Conservation (phyloP, 1,140 invertebrate species). For the Hormaphis cornu region DNA sequence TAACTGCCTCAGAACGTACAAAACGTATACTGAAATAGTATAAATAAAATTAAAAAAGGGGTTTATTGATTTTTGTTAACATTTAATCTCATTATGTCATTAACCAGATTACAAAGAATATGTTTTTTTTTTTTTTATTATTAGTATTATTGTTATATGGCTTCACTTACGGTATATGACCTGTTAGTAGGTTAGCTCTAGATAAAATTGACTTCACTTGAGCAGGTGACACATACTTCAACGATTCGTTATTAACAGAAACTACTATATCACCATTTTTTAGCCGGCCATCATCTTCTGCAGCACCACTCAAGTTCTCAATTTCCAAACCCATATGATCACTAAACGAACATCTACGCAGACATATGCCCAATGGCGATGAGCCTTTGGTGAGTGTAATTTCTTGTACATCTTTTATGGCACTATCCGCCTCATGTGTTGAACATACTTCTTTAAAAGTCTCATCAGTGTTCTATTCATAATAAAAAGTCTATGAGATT, state of each 20-base stretch:
- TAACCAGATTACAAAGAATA: conserved; percentile 16
- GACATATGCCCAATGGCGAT: conserved; percentile 18
- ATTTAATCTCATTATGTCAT: conserved; percentile 6
- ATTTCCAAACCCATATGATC: conserved; percentile 16
- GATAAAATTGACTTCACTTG: conserved; percentile 24
- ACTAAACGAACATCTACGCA: conserved; percentile 18
- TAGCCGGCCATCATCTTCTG: neutral
- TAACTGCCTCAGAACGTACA: conserved; percentile 6
- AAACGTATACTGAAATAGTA: conserved; percentile 17
- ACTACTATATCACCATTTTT: conserved; percentile 10
- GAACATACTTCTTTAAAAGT: neutral
- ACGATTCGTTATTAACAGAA: conserved; percentile 20
- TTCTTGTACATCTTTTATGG: neutral
- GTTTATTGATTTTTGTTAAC: conserved; percentile 3
- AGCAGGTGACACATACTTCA: conserved; percentile 22
- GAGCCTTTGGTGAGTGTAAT: conserved; percentile 7
- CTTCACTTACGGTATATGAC: conserved; percentile 26
- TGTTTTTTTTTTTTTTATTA: neutral
- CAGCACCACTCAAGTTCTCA: conserved; percentile 12
- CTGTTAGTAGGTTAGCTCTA: conserved; percentile 26
- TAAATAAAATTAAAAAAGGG: conserved; percentile 3
- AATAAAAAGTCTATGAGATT: conserved; percentile 12
- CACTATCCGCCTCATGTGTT: neutral
- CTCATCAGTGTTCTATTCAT: neutral
- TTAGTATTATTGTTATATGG: neutral